These are phyloP conservation scores for Schizothorax lantsangensis DNA, from an alignment of 2,797 vertebrate genomes.

Conservation along the genomic window DNA sequence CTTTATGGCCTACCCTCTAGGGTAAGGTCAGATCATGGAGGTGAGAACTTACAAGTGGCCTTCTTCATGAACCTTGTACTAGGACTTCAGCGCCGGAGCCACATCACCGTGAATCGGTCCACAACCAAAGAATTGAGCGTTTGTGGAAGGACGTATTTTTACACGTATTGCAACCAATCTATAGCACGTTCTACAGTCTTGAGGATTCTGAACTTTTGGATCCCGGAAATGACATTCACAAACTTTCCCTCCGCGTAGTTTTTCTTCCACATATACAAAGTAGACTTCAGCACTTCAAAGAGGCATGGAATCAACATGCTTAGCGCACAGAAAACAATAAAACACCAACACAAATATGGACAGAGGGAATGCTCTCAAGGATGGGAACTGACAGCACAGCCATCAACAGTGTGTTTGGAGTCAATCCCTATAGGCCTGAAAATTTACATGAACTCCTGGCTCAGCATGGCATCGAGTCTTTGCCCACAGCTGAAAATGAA, in stretches of 20 bases:
- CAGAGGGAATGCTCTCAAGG: slow-evolving; percentile 39
- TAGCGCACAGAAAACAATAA: slow-evolving; percentile 39
- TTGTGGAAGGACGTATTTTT: slow-evolving; percentile 19
- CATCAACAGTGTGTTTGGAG: slow-evolving; percentile 55
- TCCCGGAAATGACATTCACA: slow-evolving; percentile 25
- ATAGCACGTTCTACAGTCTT: slow-evolving; percentile 8
- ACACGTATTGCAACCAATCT: not conserved
- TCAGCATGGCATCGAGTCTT: slow-evolving; percentile 42
- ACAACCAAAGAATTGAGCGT: slow-evolving; percentile 31
- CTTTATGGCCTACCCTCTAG: slow-evolving; percentile 39
- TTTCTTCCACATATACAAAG: slow-evolving; percentile 38
- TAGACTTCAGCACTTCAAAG: slow-evolving; percentile 40
- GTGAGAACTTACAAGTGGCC: not conserved
- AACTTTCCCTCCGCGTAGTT: slow-evolving; percentile 34
- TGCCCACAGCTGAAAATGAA: slow-evolving; percentile 41
- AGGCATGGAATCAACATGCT: slow-evolving; percentile 38
- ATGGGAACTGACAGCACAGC: slow-evolving; percentile 49
- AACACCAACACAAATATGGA: slow-evolving; percentile 45
- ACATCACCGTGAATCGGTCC: slow-evolving; percentile 15
- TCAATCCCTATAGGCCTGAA: slow-evolving; percentile 41
- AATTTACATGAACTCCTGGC: slow-evolving; percentile 42
- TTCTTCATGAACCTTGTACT: slow-evolving; percentile 40
- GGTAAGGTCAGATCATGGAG: too few species aligned
- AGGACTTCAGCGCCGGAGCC: not conserved
- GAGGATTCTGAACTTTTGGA: slow-evolving; percentile 3